Evolutionary conservation across 1,140 invertebrate species (phyloP).

Genomic region (Atta cephalotes): DNA sequence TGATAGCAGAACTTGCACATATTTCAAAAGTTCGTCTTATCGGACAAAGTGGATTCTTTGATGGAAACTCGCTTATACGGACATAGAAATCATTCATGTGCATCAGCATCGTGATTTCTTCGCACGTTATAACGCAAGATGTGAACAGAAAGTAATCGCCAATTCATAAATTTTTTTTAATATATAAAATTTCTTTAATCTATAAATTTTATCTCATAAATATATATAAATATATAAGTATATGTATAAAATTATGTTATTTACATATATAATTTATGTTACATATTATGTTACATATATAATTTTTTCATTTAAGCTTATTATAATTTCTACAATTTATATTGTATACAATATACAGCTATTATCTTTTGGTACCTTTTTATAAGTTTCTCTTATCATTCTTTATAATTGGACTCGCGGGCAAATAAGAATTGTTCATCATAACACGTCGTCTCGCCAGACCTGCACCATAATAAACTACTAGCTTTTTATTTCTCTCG

Average conservation of each 20-base stretch:
- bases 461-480: slow-evolving; percentile 16
- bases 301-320: too few species aligned
- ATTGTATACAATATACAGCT: neutral
- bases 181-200: neutral
- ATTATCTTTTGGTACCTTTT: neutral
- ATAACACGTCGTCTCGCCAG: neutral
- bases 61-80: slow-evolving; percentile 5
- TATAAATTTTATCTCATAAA: neutral
- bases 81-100: neutral
- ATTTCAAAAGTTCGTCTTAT: slow-evolving; percentile 22
- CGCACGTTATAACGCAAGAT: neutral
- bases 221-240: neutral
- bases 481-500: neutral
- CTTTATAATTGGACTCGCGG: neutral
- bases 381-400: neutral
- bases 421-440: slow-evolving; percentile 23
- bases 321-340: neutral
- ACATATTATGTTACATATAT: too few species aligned
- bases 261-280: too few species aligned
- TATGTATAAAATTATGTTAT: neutral
- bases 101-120: neutral
- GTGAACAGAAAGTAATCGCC: neutral
- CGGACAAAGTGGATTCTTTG: slow-evolving; percentile 1
- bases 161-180: neutral
- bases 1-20: neutral